Conservation (phyloP, 2,113 vertebrate genomes). For the Alosa alosa region DNA sequence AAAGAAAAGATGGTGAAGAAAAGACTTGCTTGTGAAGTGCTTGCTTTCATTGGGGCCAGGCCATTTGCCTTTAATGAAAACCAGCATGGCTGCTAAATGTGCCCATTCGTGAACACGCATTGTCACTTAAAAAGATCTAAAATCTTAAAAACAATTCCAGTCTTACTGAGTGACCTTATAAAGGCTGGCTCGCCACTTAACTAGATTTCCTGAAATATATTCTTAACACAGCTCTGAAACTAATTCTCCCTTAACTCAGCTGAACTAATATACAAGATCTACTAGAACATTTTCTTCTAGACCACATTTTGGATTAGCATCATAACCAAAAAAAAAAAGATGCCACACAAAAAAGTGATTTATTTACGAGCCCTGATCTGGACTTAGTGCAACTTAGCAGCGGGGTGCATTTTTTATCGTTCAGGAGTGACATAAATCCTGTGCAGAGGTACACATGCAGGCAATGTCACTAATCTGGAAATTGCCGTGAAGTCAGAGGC, state of each 20-base stretch:
- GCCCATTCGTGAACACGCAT: background rate
- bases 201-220: background rate
- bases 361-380: slow-evolving; percentile 21
- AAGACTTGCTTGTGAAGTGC: background rate
- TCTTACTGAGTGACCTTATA: background rate
- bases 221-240: background rate
- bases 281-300: background rate
- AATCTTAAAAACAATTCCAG: background rate
- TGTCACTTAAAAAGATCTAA: background rate
- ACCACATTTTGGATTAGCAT: background rate
- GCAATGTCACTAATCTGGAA: slow-evolving; percentile 46
- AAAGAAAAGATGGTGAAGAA: background rate
- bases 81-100: background rate
- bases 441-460: slow-evolving; percentile 30
- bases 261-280: background rate
- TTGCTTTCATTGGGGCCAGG: background rate
- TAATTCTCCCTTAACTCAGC: background rate
- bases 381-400: slow-evolving; percentile 29
- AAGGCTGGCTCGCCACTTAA: background rate
- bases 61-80: background rate
- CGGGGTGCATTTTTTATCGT: slow-evolving; percentile 35
- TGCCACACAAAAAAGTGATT: slow-evolving; percentile 14
- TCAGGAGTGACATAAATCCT: slow-evolving; percentile 43
- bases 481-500: slow-evolving; percentile 43
- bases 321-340: background rate